phyloP scores from a whole-genome alignment of 2,113 vertebrate species.

The Thymallus thymallus region DNA sequence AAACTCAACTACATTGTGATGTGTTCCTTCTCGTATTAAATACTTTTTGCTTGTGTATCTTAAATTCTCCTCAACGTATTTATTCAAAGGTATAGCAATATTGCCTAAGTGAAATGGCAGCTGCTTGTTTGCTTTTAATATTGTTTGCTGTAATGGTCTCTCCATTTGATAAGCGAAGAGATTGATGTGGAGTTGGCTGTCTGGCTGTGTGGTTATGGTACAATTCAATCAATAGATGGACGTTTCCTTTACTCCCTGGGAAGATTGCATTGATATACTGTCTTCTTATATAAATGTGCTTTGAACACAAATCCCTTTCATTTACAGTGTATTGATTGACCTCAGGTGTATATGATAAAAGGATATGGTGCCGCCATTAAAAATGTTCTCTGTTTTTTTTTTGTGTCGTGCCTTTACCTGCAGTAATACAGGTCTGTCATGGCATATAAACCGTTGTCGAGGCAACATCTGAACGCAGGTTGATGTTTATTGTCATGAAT shows the following conservation, averaged over 20 bases:
- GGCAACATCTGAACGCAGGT: no score
- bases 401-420: no score
- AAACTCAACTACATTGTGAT: no score
- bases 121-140: not conserved
- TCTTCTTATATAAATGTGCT: not conserved
- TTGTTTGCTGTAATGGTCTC: not conserved
- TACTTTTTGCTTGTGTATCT: not conserved
- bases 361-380: not conserved
- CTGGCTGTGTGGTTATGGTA: not conserved
- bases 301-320: not conserved
- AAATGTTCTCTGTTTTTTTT: no score
- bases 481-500: no score
- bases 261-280: not conserved
- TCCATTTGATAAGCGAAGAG: not conserved
- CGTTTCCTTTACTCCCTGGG: not conserved
- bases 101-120: not conserved
- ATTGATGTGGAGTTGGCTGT: not conserved
- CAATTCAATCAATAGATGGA: not conserved
- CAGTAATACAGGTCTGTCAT: no score
- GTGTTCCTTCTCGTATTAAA: not conserved
- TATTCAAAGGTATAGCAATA: not conserved
- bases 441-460: no score
- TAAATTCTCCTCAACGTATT: not conserved
- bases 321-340: conserved; percentile 10
- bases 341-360: conserved; percentile 3